Evolutionary conservation across 2,888 invertebrate species (phyloP).

Genomic region (Diplolepis rosae): DNA sequence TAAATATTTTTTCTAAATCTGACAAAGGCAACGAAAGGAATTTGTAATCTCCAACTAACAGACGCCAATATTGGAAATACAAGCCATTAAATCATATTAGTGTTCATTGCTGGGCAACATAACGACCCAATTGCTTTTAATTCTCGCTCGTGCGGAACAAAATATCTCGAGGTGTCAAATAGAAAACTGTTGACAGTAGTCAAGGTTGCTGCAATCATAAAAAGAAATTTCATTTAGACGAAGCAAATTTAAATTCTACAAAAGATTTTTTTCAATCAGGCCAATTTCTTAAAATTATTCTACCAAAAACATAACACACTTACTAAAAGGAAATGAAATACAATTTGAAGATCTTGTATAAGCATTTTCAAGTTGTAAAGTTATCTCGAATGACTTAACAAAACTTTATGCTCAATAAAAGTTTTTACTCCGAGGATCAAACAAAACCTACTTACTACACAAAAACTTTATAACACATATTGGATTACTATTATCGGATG

Average conservation of each 20-base stretch:
- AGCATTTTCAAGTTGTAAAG: not conserved
- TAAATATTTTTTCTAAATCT: not conserved
- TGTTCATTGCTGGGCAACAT: slow-evolving; percentile 38
- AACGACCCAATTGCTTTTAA: slow-evolving; percentile 55
- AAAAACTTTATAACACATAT: no score
- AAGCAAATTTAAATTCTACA: not conserved
- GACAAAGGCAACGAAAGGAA: not conserved
- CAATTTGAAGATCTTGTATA: no score
- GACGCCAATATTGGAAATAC: not conserved
- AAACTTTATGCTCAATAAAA: no score
- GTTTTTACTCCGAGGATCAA: no score
- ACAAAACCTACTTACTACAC: no score
- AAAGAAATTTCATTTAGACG: not conserved
- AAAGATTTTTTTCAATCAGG: not conserved
- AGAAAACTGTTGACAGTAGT: not conserved
- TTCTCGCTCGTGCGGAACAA: slow-evolving; percentile 44
- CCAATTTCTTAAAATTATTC: not conserved
- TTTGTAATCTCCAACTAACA: not conserved
- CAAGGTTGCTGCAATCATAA: not conserved
- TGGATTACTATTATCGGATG: no score
- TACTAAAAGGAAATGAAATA: no score
- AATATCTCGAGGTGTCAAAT: slow-evolving; percentile 29
- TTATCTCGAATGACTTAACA: no score
- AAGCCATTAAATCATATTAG: slow-evolving; percentile 44
- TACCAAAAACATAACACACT: no score